Percentiles rank a stretch among this genome's conserved stretches.
Evolutionary conservation across 2,113 vertebrate species (phyloP).

Genomic region (Podilymbus podiceps): DNA sequence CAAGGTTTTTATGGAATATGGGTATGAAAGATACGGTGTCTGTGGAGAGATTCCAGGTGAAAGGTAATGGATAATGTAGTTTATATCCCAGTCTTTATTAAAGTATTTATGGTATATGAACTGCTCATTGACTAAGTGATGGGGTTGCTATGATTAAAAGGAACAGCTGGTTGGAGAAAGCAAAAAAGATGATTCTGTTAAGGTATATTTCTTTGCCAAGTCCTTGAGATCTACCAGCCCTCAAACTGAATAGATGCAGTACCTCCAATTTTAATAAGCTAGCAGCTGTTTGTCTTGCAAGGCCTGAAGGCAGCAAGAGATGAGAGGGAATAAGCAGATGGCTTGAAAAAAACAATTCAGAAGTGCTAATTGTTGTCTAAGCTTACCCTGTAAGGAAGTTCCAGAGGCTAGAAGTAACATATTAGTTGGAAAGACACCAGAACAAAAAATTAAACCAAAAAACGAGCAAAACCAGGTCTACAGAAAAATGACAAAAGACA

Average conservation of each 20-base stretch:
- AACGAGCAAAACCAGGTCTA: not conserved
- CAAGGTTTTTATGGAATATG: not conserved
- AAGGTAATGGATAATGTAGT: not conserved
- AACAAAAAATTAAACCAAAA: not conserved
- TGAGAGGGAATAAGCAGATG: not conserved
- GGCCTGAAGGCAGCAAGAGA: not conserved
- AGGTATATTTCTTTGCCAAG: not conserved
- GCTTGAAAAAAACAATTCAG: not conserved
- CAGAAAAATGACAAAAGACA: not conserved
- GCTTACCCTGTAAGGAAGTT: not conserved
- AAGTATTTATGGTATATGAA: not conserved
- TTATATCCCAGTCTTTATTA: not conserved
- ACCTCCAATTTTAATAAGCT: not conserved
- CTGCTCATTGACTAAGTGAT: not conserved
- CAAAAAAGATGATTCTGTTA: not conserved
- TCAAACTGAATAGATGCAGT: not conserved
- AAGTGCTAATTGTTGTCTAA: not conserved
- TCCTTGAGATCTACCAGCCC: not conserved
- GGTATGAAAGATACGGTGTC: not conserved
- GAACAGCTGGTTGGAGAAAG: not conserved
- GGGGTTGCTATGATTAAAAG: not conserved
- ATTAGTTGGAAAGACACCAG: not conserved
- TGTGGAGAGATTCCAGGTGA: not conserved
- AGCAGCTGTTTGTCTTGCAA: not conserved
- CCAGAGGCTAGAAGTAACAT: not conserved